Evolutionary conservation across 1,140 invertebrate species (phyloP).

Genomic region (Pogonus chalceus): DNA sequence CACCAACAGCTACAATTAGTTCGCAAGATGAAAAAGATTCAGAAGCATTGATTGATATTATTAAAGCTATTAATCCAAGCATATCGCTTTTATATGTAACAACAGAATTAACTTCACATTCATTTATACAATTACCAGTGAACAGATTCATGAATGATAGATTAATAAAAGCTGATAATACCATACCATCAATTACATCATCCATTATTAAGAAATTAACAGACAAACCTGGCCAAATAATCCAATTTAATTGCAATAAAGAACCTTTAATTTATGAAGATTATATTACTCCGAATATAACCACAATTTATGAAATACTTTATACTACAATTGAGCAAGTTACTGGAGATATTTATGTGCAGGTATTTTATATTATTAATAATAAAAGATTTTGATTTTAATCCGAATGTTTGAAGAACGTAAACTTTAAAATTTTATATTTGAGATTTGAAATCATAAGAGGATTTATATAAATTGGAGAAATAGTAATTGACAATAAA

Average conservation of each 20-base stretch:
- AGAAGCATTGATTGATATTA: conserved; percentile 15
- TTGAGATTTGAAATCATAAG: no score
- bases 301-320: conserved; percentile 23
- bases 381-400: no score
- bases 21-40: conserved; percentile 16
- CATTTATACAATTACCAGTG: neutral
- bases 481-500: no score
- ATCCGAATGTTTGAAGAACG: no score
- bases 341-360: neutral
- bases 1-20: conserved; percentile 16
- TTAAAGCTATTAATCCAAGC: conserved; percentile 22
- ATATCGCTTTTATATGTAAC: conserved; percentile 20
- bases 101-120: conserved; percentile 12
- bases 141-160: conserved; percentile 14
- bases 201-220: conserved; percentile 18
- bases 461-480: no score
- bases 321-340: neutral
- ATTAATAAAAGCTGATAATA: conserved; percentile 14
- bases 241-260: conserved; percentile 24
- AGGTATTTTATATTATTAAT: neutral
- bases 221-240: conserved; percentile 21
- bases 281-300: conserved; percentile 24
- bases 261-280: conserved; percentile 21
- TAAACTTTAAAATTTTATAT: no score
- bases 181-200: conserved; percentile 15